phyloP scores from a whole-genome alignment of 2,888 invertebrate species.

The Adelognathus sp. region DNA sequence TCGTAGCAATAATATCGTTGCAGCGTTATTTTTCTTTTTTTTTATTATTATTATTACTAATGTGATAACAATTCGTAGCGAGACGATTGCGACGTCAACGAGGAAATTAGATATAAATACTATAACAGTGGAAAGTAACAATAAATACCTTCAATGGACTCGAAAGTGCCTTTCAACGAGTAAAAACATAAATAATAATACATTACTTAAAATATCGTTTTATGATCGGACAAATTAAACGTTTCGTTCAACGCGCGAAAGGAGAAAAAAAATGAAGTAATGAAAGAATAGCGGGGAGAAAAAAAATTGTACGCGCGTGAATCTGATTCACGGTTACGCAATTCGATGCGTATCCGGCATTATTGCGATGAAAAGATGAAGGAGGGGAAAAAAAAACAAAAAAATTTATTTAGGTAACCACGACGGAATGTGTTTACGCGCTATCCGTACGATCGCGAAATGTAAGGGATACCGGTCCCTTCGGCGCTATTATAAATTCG shows the following conservation, averaged over 20 bases:
- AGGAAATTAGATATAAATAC: constrained; percentile 66
- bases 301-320: constrained; percentile 32
- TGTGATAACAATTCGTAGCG: constrained; percentile 37
- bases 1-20: no score
- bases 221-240: constrained; percentile 46
- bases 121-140: constrained; percentile 63
- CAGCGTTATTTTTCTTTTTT: constrained; percentile 37
- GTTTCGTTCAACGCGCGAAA: no score
- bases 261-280: no score
- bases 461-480: constrained; percentile 87
- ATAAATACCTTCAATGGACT: constrained; percentile 66
- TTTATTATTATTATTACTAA: neutral
- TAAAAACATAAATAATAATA: constrained; percentile 65
- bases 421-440: constrained; percentile 46
- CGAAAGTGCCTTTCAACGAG: constrained; percentile 66
- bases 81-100: constrained; percentile 43
- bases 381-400: constrained; percentile 26
- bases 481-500: constrained; percentile 91
- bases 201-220: constrained; percentile 55
- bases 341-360: constrained; percentile 20
- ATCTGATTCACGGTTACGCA: constrained; percentile 6
- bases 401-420: constrained; percentile 40
- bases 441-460: constrained; percentile 80
- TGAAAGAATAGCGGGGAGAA: constrained; percentile 33
- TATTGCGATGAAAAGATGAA: neutral